A percentile compares a stretch with the other conserved stretches of the same genome.
phyloP scores from a whole-genome alignment of 2,888 invertebrate genomes.

The Gerris lacustris region DNA sequence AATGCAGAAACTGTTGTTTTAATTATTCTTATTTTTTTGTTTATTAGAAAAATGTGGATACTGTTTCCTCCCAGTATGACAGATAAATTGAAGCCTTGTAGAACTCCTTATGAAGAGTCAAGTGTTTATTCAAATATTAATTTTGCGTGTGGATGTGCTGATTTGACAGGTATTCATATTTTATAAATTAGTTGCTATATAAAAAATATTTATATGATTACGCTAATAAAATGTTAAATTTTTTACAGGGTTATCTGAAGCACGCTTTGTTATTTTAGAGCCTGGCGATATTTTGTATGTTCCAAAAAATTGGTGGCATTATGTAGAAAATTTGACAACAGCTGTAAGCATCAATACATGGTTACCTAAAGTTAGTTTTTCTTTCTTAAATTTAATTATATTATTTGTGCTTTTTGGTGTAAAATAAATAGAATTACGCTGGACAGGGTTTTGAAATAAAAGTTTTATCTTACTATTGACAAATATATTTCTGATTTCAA shows the following conservation, averaged over 20 bases:
- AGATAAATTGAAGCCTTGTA: slow-evolving; percentile 54
- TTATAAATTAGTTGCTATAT: not conserved
- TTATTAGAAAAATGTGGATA: slow-evolving; percentile 74
- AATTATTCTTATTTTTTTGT: slow-evolving; percentile 15
- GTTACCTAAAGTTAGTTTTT: slow-evolving; percentile 53
- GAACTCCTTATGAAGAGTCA: slow-evolving; percentile 93
- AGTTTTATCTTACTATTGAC: slow-evolving; percentile 18
- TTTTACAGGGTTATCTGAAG: not conserved
- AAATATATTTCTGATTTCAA: too few relatives aligned
- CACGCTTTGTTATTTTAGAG: slow-evolving; percentile 49
- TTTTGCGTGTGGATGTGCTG: slow-evolving; percentile 43
- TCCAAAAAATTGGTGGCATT: slow-evolving; percentile 95
- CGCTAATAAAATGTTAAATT: not conserved
- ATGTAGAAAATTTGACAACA: slow-evolving; percentile 54
- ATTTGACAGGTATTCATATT: slow-evolving; percentile 15
- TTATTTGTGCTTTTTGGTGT: not conserved
- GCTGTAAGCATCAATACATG: slow-evolving; percentile 59
- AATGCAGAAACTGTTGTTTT: too few relatives aligned
- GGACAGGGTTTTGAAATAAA: slow-evolving; percentile 7
- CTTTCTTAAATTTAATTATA: slow-evolving; percentile 13
- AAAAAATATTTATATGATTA: not conserved
- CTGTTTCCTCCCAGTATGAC: slow-evolving; percentile 71
- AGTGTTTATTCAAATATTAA: slow-evolving; percentile 80
- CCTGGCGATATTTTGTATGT: slow-evolving; percentile 81
- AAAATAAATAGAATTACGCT: not conserved